Evolutionary conservation across 1,140 invertebrate genomes (phyloP), one percentile per base, ranked within the genome.

Genomic region (Atopsyche davidsoni): DNA sequence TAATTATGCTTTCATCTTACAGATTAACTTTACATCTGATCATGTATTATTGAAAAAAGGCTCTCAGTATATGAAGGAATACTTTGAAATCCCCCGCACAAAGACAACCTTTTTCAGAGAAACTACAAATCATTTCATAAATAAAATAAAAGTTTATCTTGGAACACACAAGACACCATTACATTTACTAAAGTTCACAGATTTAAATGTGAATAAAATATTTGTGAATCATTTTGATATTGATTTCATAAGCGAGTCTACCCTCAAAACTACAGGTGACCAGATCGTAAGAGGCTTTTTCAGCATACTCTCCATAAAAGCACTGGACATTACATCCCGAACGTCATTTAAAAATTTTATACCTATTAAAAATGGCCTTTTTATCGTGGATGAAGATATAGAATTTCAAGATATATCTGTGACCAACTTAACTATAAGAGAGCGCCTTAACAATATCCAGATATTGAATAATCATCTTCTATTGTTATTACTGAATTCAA

Each of bases 401-500:
- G 19, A 55, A 39, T 64, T 70, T 19, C 58, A 63, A 11, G 43
- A 60, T 43, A 18, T 62, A 7, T 35, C 44, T 35, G 47, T 53
- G 1, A 58, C 64, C n/a, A 58, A 64, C 19, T 41, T 70, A 24
- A 13, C 42, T 11, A 56, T 65, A 4, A 19, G 18, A 9, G 38
- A 56, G 13, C 52, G 46, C n/a, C 31, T 69, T 7, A 64, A 69
- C 47, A 51, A 60, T 14, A 62, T 69, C 21, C 11, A 32, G 4
- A 60, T 57, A n/a, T 4, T 19, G 14, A 31, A 64, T 40, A 61
- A 59, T 21, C 45, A 59, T 38, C 50, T 70, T 11, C 53, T 64
- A 23, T 46, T 68, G 14, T 51, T 70, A 17, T 46, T 65, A 14
- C 63, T 59, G 35, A 51, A 70, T 36, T 46, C 52, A 1, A 2